Percentiles rank a stretch among this genome's conserved stretches.
phyloP scores from a whole-genome alignment of 1,140 invertebrate genomes.

The Drosophila hydei region DNA sequence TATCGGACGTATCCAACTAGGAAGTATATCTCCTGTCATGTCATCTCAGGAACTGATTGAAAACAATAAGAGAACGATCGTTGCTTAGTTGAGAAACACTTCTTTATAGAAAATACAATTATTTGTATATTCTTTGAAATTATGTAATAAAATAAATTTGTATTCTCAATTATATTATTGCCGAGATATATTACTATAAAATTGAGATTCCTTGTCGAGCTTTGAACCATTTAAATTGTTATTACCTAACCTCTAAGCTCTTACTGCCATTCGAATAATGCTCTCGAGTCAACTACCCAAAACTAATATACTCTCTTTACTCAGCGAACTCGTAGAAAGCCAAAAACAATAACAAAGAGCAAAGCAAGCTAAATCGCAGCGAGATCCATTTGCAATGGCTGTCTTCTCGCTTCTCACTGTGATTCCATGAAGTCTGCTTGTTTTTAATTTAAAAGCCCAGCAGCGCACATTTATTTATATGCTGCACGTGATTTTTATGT shows the following conservation, averaged over 20 bases:
- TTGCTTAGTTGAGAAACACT: no score
- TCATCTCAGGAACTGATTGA: neutral
- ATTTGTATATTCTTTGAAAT: no score
- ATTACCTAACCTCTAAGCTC: no score
- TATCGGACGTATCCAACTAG: neutral
- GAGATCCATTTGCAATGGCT: constrained; percentile 12
- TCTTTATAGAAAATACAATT: no score
- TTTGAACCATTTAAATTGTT: no score
- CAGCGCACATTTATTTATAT: constrained; percentile 73
- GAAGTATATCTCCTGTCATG: neutral
- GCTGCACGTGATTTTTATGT: constrained; percentile 74
- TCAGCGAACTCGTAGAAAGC: neutral
- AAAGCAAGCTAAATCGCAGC: neutral
- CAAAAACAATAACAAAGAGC: neutral
- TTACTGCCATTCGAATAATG: no score
- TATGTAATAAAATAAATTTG: no score
- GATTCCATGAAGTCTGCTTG: constrained; percentile 37
- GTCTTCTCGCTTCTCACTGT: constrained; percentile 14
- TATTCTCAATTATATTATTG: no score
- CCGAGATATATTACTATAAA: no score
- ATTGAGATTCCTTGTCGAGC: no score
- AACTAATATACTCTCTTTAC: neutral
- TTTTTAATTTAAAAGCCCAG: constrained; percentile 79
- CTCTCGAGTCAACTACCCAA: neutral
- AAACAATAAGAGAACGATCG: no score